Evolutionary conservation across 2,797 vertebrate genomes (phyloP).

Genomic region (Spizella passerina): DNA sequence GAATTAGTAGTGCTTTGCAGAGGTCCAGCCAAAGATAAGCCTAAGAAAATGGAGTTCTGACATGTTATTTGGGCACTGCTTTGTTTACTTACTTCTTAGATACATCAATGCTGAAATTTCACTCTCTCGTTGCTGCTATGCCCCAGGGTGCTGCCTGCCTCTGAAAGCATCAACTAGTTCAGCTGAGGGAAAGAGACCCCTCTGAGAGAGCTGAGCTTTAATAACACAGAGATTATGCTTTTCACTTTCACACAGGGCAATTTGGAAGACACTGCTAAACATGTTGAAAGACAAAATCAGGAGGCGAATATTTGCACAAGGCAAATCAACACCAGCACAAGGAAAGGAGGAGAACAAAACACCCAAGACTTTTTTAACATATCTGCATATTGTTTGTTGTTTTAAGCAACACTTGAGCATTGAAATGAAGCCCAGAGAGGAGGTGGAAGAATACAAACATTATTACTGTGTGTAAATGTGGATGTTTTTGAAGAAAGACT

Average conservation of each 20-base stretch:
- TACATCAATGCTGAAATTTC: neutral
- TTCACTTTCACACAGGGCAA: conserved; percentile 1
- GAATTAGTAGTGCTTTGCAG: neutral
- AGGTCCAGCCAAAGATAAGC: neutral
- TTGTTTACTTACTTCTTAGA: neutral
- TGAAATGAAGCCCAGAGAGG: conserved; percentile 29
- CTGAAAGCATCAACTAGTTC: neutral
- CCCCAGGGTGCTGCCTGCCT: neutral
- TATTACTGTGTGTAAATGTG: neutral
- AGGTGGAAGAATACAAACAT: conserved; percentile 14
- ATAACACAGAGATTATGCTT: neutral
- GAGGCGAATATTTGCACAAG: neutral
- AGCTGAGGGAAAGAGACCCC: neutral
- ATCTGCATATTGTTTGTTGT: conserved; percentile 28
- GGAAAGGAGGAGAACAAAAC: neutral
- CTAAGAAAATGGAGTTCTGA: neutral
- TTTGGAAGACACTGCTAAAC: conserved; percentile 15
- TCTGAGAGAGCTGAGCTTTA: conserved; percentile 1
- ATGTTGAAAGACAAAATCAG: neutral
- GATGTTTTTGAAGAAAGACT: neutral
- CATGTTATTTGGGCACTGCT: neutral
- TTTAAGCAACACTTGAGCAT: conserved; percentile 7
- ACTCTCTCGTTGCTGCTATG: neutral
- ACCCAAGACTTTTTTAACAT: neutral
- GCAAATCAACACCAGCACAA: neutral